phyloP scores from a whole-genome alignment of 2,797 vertebrate genomes.

The Eleutherodactylus coqui region DNA sequence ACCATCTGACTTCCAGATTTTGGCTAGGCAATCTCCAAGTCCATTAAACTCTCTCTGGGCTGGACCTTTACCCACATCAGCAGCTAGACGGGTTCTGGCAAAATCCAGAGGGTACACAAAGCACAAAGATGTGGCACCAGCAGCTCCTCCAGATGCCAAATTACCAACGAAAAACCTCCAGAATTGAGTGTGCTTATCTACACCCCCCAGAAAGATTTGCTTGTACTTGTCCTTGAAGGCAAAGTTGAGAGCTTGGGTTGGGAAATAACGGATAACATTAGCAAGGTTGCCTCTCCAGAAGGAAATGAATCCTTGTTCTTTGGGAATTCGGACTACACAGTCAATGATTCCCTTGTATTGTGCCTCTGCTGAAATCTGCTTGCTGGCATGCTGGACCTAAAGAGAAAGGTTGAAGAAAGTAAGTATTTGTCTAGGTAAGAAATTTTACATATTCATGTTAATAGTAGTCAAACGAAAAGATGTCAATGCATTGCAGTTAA shows the following conservation, averaged over 20 bases:
- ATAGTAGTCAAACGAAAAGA: background rate
- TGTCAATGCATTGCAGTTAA: background rate
- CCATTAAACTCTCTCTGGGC: conserved; percentile 90
- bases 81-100: conserved; percentile 95
- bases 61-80: conserved; percentile 91
- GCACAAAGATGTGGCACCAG: conserved; percentile 96
- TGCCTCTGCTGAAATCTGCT: conserved; percentile 90
- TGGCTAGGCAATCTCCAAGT: conserved; percentile 89
- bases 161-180: conserved; percentile 99
- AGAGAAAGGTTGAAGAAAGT: background rate
- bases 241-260: conserved; percentile 98
- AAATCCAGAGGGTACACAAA: conserved; percentile 99
- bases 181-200: conserved; percentile 97
- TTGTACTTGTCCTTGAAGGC: conserved; percentile 99
- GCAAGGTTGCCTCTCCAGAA: conserved; percentile 99
- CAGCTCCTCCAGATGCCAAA: conserved; percentile 93
- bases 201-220: conserved; percentile 97
- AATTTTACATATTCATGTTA: background rate
- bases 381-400: conserved; percentile 98
- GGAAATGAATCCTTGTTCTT: conserved; percentile 93
- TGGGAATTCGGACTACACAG: conserved; percentile 93
- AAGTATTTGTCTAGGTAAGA: background rate
- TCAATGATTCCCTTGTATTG: conserved; percentile 99
- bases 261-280: conserved; percentile 99
- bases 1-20: conserved; percentile 94